Evolutionary conservation across 2,888 invertebrate genomes (phyloP), one percentile per base, ranked within the genome.

Genomic region (Stenchaetothrips biformis): DNA sequence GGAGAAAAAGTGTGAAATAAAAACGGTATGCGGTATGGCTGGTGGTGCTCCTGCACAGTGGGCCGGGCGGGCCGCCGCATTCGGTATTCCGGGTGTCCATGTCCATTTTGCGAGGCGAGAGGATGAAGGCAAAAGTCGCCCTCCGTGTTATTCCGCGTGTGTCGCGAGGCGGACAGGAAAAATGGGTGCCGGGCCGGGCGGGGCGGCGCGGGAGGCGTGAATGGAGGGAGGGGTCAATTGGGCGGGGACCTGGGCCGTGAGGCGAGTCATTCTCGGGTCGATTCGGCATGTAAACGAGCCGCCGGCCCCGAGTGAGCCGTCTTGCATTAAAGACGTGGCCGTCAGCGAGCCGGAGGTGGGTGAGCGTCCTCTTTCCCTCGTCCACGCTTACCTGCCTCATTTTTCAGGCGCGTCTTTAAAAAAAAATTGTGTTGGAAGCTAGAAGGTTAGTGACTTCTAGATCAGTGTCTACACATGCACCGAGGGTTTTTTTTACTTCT

Each of bases 161-260:
- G 37, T 37, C 37, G 37, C 37, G 37, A 37, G 37, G 37, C 37
- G 59, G 59, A 59, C 59, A 6, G 59, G 13, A 59, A 7, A 16
- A 16, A 59, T 9, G 59, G 6, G 18, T 59, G 59, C 18, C 59
- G 13, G 53, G 53, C 53, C 53, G 13, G 53, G 2, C 53, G 13
- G 37, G 37, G 2, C 53, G 6, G 53, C 53, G 16, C 53, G 16
- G 49, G 11, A 11, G 53, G 11, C 53, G 16, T 53, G 53, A 53
- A 53, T 62, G 67, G 67, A n/a, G 67, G 67, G 67, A n/a, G 67
- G 67, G 67, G 67, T 67, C 67, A 67, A 67, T 67, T 67, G 67
- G 7, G 67, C 21, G 21, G 67, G 67, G 67, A 25, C n/a, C 53
- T 1, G 6, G 53, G 13, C 67, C 67, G 21, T 2, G 9, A 21